Base-by-base conservation (phyloP, 2,797 vertebrate species). In the Hozukius guyotensis region DNA sequence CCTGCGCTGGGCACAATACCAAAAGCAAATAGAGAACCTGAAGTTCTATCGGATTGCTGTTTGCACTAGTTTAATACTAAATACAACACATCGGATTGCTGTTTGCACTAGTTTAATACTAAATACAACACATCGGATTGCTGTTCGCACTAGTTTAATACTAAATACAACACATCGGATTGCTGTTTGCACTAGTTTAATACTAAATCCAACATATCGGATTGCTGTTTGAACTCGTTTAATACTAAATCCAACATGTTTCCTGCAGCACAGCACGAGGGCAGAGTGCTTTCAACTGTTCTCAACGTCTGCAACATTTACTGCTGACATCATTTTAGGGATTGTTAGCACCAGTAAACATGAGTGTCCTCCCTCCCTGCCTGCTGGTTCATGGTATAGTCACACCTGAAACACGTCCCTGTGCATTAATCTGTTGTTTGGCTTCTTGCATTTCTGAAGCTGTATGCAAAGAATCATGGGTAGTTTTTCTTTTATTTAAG, bases 361-460 rank as follows among this genome's bases (percentile, higher is more conserved):
- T 16, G 4, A 24, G 14, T 12, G n/a, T 14, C 27, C 38, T 31
- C 7, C 4, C 53, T 38, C 12, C 0, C 53, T 29, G 27, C 16
- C 34, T 53, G 24, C 67, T 73, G 36, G 72, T 74, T 78, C 14
- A 32, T 22, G 24, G 10, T 70, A 27, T 27, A 31, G 61, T 81
- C 60, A 53, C 16, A 5, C 16, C 60, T 29, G 29, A 29, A 29
- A 29, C 29, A 24, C 8, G 2, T 70, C 75, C 49, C 53, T 34
- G 32, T 62, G 63, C 31, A 66, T 79, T 75, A 36, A 76, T 83
- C 77, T 84, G 65, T 75, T 38, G 42, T 77, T 82, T 70, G 52
- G 38, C 68, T 68, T 75, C 56, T 31, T 31, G 31, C 42, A 34
- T 84, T 72, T 31, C 74, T 27, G 25, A 27, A 27, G 25, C 59